These are phyloP conservation scores for Elysia chlorotica DNA, from an alignment of 1,140 invertebrate species.

Conservation along the genomic window DNA sequence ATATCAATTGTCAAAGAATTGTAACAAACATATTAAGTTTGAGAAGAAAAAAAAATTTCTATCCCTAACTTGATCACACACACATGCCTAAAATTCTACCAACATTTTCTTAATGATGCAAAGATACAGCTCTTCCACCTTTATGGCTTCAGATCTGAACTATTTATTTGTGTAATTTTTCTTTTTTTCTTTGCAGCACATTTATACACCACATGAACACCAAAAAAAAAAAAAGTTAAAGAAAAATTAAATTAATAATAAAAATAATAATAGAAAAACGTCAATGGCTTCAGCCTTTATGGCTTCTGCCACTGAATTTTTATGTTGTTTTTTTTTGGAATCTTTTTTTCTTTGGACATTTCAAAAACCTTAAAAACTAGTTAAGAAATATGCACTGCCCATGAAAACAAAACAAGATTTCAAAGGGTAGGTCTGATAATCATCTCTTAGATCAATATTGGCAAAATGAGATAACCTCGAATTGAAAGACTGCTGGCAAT, in stretches of 20 bases:
- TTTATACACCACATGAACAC: too few relatives aligned
- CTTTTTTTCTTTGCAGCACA: too few relatives aligned
- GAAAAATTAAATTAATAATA: constrained; percentile 10
- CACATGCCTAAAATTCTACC: too few relatives aligned
- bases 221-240: too few relatives aligned
- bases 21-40: too few relatives aligned
- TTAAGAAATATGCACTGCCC: not conserved
- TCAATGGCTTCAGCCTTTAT: constrained; percentile 17
- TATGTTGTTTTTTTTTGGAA: too few relatives aligned
- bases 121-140: too few relatives aligned
- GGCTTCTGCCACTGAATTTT: constrained; percentile 6
- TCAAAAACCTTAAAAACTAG: not conserved
- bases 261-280: not conserved
- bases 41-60: too few relatives aligned
- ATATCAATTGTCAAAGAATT: too few relatives aligned
- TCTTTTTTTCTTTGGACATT: not conserved
- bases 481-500: not conserved
- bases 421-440: not conserved
- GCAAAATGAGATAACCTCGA: not conserved
- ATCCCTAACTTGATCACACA: too few relatives aligned
- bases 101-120: too few relatives aligned
- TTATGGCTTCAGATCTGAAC: constrained; percentile 20
- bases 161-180: too few relatives aligned
- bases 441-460: not conserved
- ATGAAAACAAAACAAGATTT: not conserved